These are phyloP conservation scores for Ptychodera flava DNA, from an alignment of 35 echinoderm and acorn worm genomes.

Conservation along the genomic window DNA sequence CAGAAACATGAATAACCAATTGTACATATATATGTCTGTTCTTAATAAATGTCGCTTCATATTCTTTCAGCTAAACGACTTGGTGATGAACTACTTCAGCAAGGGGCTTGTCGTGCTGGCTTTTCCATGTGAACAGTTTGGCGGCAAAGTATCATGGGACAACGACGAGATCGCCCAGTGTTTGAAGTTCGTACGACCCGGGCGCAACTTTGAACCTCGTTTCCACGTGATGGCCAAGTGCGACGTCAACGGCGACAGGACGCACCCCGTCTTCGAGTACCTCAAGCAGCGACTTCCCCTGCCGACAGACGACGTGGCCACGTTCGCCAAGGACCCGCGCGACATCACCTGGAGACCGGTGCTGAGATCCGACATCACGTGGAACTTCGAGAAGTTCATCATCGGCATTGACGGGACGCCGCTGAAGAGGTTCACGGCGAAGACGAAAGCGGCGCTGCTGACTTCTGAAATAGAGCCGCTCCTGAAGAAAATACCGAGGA, in stretches of 20 bases:
- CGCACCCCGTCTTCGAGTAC: slow-evolving; percentile 58
- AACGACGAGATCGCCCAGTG: slow-evolving; percentile 47
- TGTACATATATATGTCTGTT: too few relatives aligned
- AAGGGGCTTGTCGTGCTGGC: slow-evolving; percentile 46
- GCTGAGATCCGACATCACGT: slow-evolving; percentile 24
- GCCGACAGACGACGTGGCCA: slow-evolving; percentile 14
- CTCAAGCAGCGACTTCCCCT: slow-evolving; percentile 46
- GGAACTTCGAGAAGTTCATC: slow-evolving; percentile 76
- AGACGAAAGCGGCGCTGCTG: slow-evolving; percentile 6
- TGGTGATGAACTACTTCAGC: slow-evolving; percentile 16
- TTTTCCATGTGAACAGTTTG: slow-evolving; percentile 56
- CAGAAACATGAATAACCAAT: too few relatives aligned
- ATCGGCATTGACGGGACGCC: slow-evolving; percentile 44
- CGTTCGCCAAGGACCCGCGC: not conserved
- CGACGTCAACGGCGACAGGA: slow-evolving; percentile 26
- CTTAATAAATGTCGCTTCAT: too few relatives aligned
- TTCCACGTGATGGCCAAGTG: slow-evolving; percentile 56
- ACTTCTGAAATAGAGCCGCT: slow-evolving; percentile 5
- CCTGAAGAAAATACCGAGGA: not conserved
- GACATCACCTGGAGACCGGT: not conserved
- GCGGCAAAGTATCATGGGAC: slow-evolving; percentile 34
- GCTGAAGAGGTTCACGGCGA: slow-evolving; percentile 22
- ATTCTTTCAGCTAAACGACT: slow-evolving; percentile 37
- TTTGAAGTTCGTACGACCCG: slow-evolving; percentile 45
- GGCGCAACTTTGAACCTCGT: slow-evolving; percentile 43